Evolutionary conservation across 2,113 vertebrate genomes (phyloP), one percentile per base, ranked within the genome.

Genomic region (Ctenomys sociabilis): DNA sequence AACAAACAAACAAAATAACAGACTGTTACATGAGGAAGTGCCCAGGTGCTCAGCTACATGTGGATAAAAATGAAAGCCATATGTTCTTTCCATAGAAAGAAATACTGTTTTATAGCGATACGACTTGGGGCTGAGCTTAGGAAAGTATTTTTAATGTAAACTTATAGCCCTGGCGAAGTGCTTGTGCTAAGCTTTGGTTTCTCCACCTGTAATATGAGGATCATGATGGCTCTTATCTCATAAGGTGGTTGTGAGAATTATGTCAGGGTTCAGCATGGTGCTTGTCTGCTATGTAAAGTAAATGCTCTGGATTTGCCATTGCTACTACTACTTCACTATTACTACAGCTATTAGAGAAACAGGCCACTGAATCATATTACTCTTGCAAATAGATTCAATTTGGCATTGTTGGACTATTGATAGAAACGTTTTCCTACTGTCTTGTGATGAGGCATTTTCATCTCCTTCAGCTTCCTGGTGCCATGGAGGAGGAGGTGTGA

Each of bases 101-200:
- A 88, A 22, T 49, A 81, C 22, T 9, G 30, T 22, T 90, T 21
- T 73, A 12, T 89, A 32, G 61, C 43, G 24, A n/a, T 85, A 75
- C 45, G 81, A 26, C n/a, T 90, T 82, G 68, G 45, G 66, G 19
- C n/a, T 37, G 30, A 86, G 64, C 54, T 80, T 93, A 73, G 49
- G n/a, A 90, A 90, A 68, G 77, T n/a, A 40, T 54, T 57, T 82
- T 89, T 63, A 89, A 73, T 86, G 37, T 37, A 90, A 16, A 81
- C 9, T 22, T 95, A 45, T 66, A 85, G n/a, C 24, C 24, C 24
- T 72, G n/a, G 70, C 28, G 7, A 68, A 61, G 9, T 84, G 59
- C 45, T 45, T 84, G 57, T 28, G 37, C 45, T 64, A 68, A 37
- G 11, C 32, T 22, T 85, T 24, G 17, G 35, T 35, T 81, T 93